Base-by-base conservation (phyloP, 2,797 vertebrate species). In the Centropyge bicolor region DNA sequence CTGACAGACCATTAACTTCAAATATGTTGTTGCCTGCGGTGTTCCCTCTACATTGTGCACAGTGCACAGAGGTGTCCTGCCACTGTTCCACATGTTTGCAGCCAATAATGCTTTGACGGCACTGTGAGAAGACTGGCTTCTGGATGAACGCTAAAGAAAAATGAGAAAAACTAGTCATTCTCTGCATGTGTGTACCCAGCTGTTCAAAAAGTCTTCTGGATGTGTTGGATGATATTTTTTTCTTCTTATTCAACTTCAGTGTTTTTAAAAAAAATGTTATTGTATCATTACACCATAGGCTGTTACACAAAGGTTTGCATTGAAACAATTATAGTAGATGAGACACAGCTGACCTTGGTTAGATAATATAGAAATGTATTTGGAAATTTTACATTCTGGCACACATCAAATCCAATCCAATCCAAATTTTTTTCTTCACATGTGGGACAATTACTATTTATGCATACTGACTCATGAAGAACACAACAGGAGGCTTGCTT, bases 401-500 rank as follows among this genome's bases (percentile, higher is more conserved):
- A 49, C 27, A 65, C 19, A 65, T 17, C 19, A 36, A 40, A 40
- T 43, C 51, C 27, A 62, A 72, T 72, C 35, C 55, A 70, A 35
- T 31, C 27, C 27, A 62, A 54, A 63, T 7, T 63, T 52, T 63
- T 52, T 63, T 63, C 41, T 63, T 52, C 54, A 45, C 11, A 35
- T 63, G 60, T 64, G 49, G 22, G 51, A 49, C 52, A 74, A 45
- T 55, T 49, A 52, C 49, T 52, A 48, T 46, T 52, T 38, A 22
- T 48, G 27, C 52, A 54, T 60, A 73, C 46, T 52, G 43, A 62
- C 70, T 63, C 73, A 67, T 56, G 45, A 70, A 62, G 24, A 61
- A 70, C 54, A 69, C 65, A 69, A 38, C 46, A 54, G 65, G 69
- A 76, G 13, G 38, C n/a, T 27, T 71, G 69, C 65, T 69, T 69